Percentiles rank a stretch among this genome's conserved stretches.
Evolutionary conservation across 1,140 invertebrate species (phyloP).

Genomic region (Caenorhabditis brenneri): DNA sequence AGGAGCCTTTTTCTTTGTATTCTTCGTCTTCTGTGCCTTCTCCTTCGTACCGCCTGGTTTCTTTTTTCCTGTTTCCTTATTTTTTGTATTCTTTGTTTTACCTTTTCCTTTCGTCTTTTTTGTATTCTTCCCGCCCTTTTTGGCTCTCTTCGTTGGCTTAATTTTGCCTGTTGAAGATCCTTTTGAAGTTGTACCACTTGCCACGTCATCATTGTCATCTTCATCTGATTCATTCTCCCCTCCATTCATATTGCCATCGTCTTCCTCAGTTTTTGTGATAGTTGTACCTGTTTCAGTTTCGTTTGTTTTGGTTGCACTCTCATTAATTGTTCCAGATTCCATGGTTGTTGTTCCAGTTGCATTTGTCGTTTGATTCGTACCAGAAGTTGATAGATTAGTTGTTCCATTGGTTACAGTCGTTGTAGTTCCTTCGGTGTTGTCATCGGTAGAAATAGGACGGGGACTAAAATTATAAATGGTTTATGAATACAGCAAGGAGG

Average conservation of each 20-base stretch:
- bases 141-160: background rate
- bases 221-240: background rate
- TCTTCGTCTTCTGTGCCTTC: background rate
- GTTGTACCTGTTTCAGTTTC: background rate
- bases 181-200: background rate
- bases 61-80: background rate
- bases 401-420: background rate
- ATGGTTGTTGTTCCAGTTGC: background rate
- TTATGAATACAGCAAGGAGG: too few species aligned
- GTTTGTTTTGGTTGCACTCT: too few species aligned
- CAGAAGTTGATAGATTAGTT: background rate
- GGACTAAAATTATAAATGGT: too few species aligned
- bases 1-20: background rate
- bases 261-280: background rate
- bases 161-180: background rate
- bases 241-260: too few species aligned
- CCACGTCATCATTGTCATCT: background rate
- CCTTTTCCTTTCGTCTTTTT: background rate
- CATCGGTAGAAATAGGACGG: background rate
- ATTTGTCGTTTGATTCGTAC: background rate
- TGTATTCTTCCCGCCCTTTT: background rate
- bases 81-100: background rate
- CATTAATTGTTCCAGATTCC: background rate
- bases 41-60: background rate
- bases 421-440: background rate